Conservation (phyloP, 2,797 vertebrate species). For the Onychomys torridus region DNA sequence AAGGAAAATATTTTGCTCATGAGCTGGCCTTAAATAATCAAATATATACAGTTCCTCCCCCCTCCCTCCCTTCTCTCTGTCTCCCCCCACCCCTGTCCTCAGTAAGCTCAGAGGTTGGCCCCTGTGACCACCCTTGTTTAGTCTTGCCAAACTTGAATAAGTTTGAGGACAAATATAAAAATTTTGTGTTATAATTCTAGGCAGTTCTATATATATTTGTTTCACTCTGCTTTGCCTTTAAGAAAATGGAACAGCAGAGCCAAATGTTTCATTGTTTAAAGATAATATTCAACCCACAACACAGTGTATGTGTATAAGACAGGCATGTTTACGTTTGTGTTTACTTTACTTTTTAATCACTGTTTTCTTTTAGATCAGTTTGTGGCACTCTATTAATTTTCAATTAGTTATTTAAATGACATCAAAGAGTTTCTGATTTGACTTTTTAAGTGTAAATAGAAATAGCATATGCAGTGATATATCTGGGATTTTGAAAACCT, state of each 20-base stretch:
- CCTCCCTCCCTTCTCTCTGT: background rate
- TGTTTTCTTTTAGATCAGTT: slow-evolving; percentile 17
- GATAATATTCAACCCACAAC: background rate
- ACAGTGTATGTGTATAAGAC: background rate
- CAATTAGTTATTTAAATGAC: slow-evolving; percentile 20
- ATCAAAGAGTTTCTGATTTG: slow-evolving; percentile 25
- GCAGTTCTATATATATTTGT: background rate
- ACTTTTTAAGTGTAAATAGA: slow-evolving; percentile 56
- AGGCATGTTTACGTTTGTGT: background rate
- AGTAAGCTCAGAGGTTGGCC: background rate
- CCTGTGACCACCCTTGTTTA: background rate
- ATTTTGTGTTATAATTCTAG: slow-evolving; percentile 4
- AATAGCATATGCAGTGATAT: background rate
- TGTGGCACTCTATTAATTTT: slow-evolving; percentile 33
- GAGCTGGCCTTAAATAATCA: slow-evolving; percentile 79
- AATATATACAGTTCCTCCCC: slow-evolving; percentile 59
- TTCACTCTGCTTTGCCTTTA: background rate
- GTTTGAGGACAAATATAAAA: background rate
- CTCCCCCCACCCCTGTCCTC: background rate
- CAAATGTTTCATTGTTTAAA: background rate
- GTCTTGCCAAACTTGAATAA: slow-evolving; percentile 4
- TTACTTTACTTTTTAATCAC: background rate
- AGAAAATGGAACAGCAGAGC: background rate
- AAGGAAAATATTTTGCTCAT: slow-evolving; percentile 83
- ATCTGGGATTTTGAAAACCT: slow-evolving; percentile 38